Base-by-base conservation (phyloP, 2,797 vertebrate genomes). In the Sparus aurata region DNA sequence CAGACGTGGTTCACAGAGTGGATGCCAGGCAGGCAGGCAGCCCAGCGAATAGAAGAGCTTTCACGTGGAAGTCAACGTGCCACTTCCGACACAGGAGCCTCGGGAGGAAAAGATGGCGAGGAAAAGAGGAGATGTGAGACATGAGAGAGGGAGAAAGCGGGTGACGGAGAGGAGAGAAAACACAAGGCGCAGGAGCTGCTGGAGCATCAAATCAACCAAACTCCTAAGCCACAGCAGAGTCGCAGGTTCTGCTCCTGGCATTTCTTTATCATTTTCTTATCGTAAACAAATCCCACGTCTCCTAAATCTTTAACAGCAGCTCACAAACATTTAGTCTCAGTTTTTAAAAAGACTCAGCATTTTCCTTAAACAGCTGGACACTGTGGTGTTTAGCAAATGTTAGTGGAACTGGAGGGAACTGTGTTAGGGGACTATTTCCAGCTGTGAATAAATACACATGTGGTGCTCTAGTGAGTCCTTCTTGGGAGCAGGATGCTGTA, bases 11-110 rank as follows among this genome's bases (percentile, higher is more conserved):
- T 84, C 79, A 75, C 78, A 72, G 41, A 74, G 68, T 82, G 68
- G 79, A 85, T 81, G 79, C 72, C 80, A 87, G 58, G 22, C 57
- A 61, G 52, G 30, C 46, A 58, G 73, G 61, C 79, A 41, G 82
- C 65, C 68, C 81, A 59, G 80, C 58, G 15, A 80, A 78, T 17
- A 73, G 77, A 72, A 57, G 77, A 69, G 70, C 77, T 77, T 83
- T 90, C 93, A 94, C 88, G 89, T 92, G 91, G 86, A 90, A 72
- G 80, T 62, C 86, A 91, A 92, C 79, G 90, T 93, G 91, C 84
- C 70, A n/a, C 78, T 85, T 77, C 74, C 22, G 18, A 73, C 62
- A 41, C 54, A 57, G 34, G 66, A 76, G 71, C 85, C 87, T 85
- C 63, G 2, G 64, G 85, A 81, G 80, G 25, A 61, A 38, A 79